These are phyloP conservation scores for Nephrotoma flavescens DNA, from an alignment of 2,888 invertebrate species.

Conservation along the genomic window DNA sequence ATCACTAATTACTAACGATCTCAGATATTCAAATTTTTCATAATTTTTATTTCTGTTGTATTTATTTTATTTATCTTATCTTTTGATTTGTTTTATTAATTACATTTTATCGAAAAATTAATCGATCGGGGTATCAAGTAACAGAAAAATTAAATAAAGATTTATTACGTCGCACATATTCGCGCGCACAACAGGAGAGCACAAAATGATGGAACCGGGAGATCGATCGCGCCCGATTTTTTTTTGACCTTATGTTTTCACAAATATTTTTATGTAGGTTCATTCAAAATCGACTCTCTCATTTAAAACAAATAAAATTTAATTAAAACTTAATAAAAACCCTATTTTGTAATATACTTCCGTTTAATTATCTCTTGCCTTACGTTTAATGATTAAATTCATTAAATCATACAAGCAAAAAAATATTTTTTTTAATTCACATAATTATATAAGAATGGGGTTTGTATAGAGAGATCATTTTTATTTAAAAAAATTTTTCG, in stretches of 20 bases:
- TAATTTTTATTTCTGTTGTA: not conserved
- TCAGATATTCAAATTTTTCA: not conserved
- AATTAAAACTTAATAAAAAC: not conserved
- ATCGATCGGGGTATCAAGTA: not conserved
- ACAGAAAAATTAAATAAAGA: not conserved
- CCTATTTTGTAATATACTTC: not conserved
- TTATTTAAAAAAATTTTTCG: not conserved
- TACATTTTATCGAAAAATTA: not conserved
- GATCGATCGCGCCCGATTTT: not conserved
- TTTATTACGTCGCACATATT: not conserved
- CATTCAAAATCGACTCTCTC: not conserved
- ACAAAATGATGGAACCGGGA: not conserved
- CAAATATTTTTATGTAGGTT: not conserved
- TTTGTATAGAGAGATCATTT: not conserved
- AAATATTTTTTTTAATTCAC: not conserved
- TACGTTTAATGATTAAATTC: not conserved
- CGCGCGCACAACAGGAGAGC: not conserved
- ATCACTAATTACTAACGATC: not conserved
- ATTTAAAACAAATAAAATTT: not conserved
- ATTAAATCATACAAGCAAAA: not conserved
- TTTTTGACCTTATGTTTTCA: not conserved
- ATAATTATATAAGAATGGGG: not conserved
- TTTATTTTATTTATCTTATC: not conserved
- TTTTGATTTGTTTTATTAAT: not conserved
- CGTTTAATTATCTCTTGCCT: not conserved